phyloP scores from a whole-genome alignment of 30 jellyfish, hydroid and myxozoan genomes.

The Mastigias papua region DNA sequence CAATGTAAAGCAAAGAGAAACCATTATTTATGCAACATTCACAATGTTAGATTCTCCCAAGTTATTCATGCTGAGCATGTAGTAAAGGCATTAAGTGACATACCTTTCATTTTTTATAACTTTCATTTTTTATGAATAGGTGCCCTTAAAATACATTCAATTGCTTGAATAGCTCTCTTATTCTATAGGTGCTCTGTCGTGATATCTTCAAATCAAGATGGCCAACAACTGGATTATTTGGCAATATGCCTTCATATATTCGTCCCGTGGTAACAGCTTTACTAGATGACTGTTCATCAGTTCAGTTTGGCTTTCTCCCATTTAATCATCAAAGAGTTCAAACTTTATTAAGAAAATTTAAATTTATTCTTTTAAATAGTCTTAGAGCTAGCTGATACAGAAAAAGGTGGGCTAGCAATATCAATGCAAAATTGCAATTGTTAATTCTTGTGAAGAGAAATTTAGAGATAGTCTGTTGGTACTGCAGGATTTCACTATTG shows the following conservation, averaged over 20 bases:
- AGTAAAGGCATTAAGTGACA: too few species aligned
- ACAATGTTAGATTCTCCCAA: too few species aligned
- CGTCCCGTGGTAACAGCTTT: constrained; percentile 20
- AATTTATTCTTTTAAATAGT: constrained; percentile 18
- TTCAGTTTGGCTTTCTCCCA: constrained; percentile 72
- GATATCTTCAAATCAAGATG: constrained; percentile 61
- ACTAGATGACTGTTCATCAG: constrained; percentile 62
- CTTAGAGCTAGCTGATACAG: background rate
- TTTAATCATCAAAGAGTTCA: constrained; percentile 37
- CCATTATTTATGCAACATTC: too few species aligned
- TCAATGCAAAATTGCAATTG: too few species aligned
- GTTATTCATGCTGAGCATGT: too few species aligned
- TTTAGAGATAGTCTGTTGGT: too few species aligned
- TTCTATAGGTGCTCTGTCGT: constrained; percentile 66
- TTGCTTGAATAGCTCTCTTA: background rate
- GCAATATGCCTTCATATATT: constrained; percentile 38
- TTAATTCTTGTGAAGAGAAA: too few species aligned
- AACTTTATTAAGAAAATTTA: constrained; percentile 20
- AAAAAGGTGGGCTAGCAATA: too few species aligned
- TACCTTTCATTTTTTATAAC: too few species aligned
- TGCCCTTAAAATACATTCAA: background rate
- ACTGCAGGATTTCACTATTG: too few species aligned
- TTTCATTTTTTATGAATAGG: background rate
- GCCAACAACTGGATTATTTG: constrained; percentile 70
- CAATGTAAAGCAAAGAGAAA: too few species aligned